These are phyloP conservation scores for Taphrorychus bicolor DNA, from an alignment of 2,888 invertebrate species.

Conservation along the genomic window DNA sequence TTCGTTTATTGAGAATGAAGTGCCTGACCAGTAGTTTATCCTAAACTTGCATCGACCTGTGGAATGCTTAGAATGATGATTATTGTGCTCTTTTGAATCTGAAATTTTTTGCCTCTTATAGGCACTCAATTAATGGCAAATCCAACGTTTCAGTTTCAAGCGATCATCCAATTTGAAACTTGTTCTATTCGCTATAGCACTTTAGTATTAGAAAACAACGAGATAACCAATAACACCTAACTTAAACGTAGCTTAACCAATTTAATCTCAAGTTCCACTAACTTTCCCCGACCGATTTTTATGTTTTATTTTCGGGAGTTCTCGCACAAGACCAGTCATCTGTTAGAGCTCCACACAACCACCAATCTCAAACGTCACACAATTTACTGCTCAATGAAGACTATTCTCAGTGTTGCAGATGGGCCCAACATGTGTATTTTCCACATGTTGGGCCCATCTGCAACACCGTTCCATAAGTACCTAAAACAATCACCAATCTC, in stretches of 20 bases:
- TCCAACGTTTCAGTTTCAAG: no score
- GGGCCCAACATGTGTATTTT: slow-evolving; percentile 41
- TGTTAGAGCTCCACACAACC: neutral
- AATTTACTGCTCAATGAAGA: slow-evolving; percentile 3
- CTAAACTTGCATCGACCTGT: slow-evolving; percentile 29
- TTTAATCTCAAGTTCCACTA: slow-evolving; percentile 23
- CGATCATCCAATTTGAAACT: no score
- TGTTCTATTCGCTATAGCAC: no score
- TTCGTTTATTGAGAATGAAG: slow-evolving; percentile 1
- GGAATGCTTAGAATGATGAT: slow-evolving; percentile 27
- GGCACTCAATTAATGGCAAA: no score
- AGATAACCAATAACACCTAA: neutral
- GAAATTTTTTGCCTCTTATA: no score
- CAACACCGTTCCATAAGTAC: neutral
- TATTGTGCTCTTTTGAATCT: no score
- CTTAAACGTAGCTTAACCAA: slow-evolving; percentile 24
- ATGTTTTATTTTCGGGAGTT: slow-evolving; percentile 31
- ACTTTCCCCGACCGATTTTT: slow-evolving; percentile 25
- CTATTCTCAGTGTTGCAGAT: slow-evolving; percentile 28
- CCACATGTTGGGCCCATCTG: slow-evolving; percentile 40
- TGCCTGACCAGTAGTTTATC: neutral
- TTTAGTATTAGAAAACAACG: neutral
- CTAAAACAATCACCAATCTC: no score
- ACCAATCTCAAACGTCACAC: neutral
- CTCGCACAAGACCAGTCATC: slow-evolving; percentile 20